Evolutionary conservation across 2,113 vertebrate genomes (phyloP).

Genomic region (Toxostoma redivivum): DNA sequence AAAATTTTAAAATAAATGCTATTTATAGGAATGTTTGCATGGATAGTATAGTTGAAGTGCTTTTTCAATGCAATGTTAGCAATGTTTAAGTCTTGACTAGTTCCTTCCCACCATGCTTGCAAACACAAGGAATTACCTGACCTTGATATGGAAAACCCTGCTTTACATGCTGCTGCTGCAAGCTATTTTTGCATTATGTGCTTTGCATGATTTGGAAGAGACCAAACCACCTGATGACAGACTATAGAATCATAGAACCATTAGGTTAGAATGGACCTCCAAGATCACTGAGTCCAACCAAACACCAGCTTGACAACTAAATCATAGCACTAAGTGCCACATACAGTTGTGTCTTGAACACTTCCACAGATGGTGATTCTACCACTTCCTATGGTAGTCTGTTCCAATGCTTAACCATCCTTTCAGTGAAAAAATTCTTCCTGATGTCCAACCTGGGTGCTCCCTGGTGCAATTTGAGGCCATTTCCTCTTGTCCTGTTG

Average conservation of each 20-base stretch:
- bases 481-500: neutral
- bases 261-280: neutral
- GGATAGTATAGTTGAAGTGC: neutral
- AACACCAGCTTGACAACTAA: neutral
- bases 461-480: neutral
- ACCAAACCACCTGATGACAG: neutral
- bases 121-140: neutral
- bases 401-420: neutral
- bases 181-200: neutral
- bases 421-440: neutral
- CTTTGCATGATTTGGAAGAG: constrained; percentile 26
- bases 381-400: neutral
- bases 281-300: neutral
- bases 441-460: neutral
- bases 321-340: neutral
- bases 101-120: neutral
- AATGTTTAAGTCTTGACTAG: neutral
- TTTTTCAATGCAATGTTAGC: neutral
- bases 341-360: neutral
- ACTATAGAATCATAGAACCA: neutral
- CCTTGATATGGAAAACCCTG: neutral
- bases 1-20: neutral
- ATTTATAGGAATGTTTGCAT: neutral
- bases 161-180: neutral
- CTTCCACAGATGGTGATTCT: neutral